These are phyloP conservation scores for Nemapogon koenigi DNA, from an alignment of 2,888 invertebrate species.

Conservation along the genomic window DNA sequence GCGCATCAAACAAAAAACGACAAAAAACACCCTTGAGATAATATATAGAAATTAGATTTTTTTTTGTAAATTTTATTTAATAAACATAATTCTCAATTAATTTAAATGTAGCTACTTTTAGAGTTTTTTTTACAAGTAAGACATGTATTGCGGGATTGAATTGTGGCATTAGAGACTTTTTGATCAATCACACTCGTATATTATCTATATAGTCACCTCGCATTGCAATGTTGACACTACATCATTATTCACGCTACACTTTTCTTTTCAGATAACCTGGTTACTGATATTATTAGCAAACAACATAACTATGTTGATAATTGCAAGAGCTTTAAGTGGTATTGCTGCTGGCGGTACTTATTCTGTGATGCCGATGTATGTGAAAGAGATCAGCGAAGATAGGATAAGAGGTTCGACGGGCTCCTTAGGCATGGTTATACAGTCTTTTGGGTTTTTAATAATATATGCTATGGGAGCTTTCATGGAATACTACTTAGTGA, in stretches of 20 bases:
- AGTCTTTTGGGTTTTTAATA: slow-evolving; percentile 2
- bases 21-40: no score
- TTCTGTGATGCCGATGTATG: slow-evolving; percentile 10
- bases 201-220: no score
- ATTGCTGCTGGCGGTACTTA: slow-evolving; percentile 9
- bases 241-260: not conserved
- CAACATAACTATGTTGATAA: slow-evolving; percentile 6
- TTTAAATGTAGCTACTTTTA: no score
- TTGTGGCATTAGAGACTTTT: no score
- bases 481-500: slow-evolving; percentile 1
- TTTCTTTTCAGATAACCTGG: slow-evolving; percentile 11
- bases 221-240: no score
- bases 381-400: slow-evolving; percentile 14
- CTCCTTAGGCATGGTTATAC: slow-evolving; percentile 8
- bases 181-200: no score
- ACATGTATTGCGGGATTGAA: no score
- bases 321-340: slow-evolving; percentile 10
- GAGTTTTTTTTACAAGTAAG: no score
- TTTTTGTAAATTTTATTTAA: no score
- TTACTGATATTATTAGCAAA: slow-evolving; percentile 6
- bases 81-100: no score
- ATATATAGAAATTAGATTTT: no score
- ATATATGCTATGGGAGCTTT: slow-evolving; percentile 5
- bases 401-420: slow-evolving; percentile 11
- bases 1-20: no score